Percentiles rank a stretch among this genome's conserved stretches.
Conservation (phyloP, 2,797 vertebrate genomes). For the Tangara arthus region DNA sequence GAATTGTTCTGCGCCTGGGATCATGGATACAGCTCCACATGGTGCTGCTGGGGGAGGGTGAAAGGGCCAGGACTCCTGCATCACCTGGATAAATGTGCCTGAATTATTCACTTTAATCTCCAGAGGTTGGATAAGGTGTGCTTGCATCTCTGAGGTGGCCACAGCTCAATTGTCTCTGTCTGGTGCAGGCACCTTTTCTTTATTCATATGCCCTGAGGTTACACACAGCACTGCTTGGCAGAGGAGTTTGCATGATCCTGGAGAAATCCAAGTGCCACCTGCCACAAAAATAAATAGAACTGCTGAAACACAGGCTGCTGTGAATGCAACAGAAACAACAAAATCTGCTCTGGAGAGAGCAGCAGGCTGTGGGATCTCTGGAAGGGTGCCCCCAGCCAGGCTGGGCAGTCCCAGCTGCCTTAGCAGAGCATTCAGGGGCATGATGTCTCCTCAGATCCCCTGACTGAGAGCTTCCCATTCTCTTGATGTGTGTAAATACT, state of each 20-base stretch:
- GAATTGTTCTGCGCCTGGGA: not conserved
- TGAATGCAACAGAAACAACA: not conserved
- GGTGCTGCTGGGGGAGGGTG: not conserved
- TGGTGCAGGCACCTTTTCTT: not conserved
- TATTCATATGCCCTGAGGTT: not conserved
- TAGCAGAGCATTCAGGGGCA: not conserved
- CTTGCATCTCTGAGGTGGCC: not conserved
- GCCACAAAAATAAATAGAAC: not conserved
- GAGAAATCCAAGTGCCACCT: not conserved
- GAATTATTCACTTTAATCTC: constrained; percentile 8
- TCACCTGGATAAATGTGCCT: not conserved
- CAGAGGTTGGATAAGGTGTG: not conserved
- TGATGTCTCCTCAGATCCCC: not conserved
- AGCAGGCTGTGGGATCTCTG: not conserved
- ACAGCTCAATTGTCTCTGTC: not conserved
- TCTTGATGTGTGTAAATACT: not conserved
- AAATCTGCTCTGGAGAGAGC: not conserved
- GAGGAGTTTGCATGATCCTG: not conserved
- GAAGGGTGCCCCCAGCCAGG: not conserved
- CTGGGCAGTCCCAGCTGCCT: not conserved
- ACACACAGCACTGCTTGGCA: not conserved
- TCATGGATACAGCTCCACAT: not conserved
- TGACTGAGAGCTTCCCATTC: not conserved
- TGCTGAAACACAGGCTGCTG: not conserved
- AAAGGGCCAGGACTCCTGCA: not conserved